Base-by-base conservation (phyloP, 1,140 invertebrate genomes). In the Leptinotarsa texana region DNA sequence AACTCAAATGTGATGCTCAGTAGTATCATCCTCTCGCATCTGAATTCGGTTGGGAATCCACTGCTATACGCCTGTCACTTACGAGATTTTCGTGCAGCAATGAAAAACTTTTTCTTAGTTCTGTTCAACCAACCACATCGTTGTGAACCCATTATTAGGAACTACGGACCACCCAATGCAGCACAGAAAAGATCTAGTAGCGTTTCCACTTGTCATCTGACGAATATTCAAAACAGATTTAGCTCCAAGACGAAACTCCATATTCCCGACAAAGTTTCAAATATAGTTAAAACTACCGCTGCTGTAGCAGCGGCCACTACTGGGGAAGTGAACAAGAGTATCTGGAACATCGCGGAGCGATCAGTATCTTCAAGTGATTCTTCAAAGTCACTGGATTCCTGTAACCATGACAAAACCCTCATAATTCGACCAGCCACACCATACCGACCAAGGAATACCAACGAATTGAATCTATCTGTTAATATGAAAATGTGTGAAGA, bases 51-150 rank as follows among this genome's bases (percentile, higher is more conserved):
- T 0, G 92, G 95, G 2, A 96, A 96, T 84, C 95, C 95, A 0
- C 85, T 96, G 11, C 86, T 96, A 2, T 97, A 97, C 83, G 95
- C 95, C 13, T 97, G 96, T 81, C 94, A 96, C 82, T 88, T 96
- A 69, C 93, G 92, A 83, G 95, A 96, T 81, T 96, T 96, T 81
- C 87, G 93, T 17, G 89, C 90, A 1, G 93, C 93, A 0, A 80
- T 95, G 6, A 92, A 92, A 81, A 89, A 89, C 69, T 87, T 92
- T 4, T 88, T 92, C 63, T 89, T 87, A 75, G 86, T 85, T 15
- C 80, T 91, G 42, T 86, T 91, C 77, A 88, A 89, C 3, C 80
- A 86, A 21, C 47, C 71, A 27, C 75, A 76, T 24, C 47, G 48
- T 48, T 74, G 66, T 22, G 74, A 78, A 13, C 70, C 27, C 17